Evolutionary conservation across 2,113 vertebrate genomes (phyloP).

Genomic region (Apodemus sylvaticus): DNA sequence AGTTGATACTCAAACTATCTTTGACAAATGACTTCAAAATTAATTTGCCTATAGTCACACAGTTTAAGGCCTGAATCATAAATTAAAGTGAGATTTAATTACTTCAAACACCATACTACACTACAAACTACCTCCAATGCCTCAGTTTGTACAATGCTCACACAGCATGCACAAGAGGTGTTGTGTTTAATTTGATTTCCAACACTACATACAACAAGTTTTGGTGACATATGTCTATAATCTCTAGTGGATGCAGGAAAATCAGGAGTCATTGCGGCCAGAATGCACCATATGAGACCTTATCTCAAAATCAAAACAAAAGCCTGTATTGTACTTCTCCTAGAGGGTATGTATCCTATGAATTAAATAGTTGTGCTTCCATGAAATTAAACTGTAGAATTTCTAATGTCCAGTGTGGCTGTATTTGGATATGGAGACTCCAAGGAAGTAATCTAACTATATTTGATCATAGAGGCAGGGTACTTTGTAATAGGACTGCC

Average conservation of each 20-base stretch:
- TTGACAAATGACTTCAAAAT: neutral
- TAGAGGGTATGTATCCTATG: neutral
- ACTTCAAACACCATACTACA: neutral
- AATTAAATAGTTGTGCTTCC: neutral
- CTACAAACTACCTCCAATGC: neutral
- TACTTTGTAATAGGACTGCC: neutral
- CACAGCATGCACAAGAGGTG: neutral
- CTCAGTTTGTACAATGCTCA: neutral
- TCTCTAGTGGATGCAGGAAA: neutral
- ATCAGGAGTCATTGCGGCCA: neutral
- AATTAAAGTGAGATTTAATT: neutral
- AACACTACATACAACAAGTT: neutral
- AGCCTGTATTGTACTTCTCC: neutral
- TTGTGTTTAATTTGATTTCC: neutral
- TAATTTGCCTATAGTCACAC: neutral
- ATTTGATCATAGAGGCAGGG: neutral
- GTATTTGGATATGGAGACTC: neutral
- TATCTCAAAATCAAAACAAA: neutral
- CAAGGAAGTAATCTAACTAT: constrained; percentile 3
- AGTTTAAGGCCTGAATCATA: neutral
- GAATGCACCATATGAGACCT: neutral
- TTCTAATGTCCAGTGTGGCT: neutral
- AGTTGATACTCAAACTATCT: neutral
- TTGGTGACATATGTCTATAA: neutral
- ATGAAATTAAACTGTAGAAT: neutral